A percentile compares a stretch with the other conserved stretches of the same genome.
phyloP scores from a whole-genome alignment of 1,140 invertebrate genomes.

The Reticulitermes speratus region DNA sequence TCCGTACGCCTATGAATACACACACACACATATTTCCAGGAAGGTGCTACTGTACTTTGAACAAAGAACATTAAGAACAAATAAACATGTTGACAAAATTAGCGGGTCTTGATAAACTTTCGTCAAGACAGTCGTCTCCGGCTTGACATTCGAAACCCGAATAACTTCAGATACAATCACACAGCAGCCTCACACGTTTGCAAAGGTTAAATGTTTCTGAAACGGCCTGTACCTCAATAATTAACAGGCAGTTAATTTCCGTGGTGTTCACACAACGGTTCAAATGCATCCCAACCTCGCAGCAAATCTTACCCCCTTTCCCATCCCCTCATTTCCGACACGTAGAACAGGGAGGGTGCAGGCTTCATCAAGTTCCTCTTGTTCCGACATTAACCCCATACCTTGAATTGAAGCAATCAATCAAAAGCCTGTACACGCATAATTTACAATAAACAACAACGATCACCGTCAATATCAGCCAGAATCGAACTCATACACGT shows the following conservation, averaged over 20 bases:
- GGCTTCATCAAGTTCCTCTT: not conserved
- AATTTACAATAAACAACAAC: not conserved
- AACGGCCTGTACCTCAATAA: not conserved
- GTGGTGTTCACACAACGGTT: not conserved
- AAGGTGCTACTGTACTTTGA: too few relatives aligned
- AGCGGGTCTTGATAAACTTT: too few relatives aligned
- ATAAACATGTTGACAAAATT: too few relatives aligned
- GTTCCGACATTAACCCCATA: not conserved
- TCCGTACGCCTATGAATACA: too few relatives aligned
- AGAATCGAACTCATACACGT: too few relatives aligned
- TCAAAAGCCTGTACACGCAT: not conserved
- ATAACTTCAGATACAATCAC: too few relatives aligned
- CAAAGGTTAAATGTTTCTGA: not conserved
- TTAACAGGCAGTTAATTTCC: not conserved
- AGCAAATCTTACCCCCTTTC: not conserved
- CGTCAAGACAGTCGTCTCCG: too few relatives aligned
- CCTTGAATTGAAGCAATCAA: not conserved
- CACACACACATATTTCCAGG: too few relatives aligned
- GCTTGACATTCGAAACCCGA: not conserved
- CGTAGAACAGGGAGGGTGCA: not conserved
- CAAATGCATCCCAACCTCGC: not conserved
- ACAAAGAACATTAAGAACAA: too few relatives aligned
- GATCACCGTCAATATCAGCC: not conserved
- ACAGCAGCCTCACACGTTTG: too few relatives aligned
- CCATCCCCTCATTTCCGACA: not conserved